Evolutionary conservation across 1,140 invertebrate species (phyloP), one percentile per base, ranked within the genome.

Genomic region (Drosophila sproati): DNA sequence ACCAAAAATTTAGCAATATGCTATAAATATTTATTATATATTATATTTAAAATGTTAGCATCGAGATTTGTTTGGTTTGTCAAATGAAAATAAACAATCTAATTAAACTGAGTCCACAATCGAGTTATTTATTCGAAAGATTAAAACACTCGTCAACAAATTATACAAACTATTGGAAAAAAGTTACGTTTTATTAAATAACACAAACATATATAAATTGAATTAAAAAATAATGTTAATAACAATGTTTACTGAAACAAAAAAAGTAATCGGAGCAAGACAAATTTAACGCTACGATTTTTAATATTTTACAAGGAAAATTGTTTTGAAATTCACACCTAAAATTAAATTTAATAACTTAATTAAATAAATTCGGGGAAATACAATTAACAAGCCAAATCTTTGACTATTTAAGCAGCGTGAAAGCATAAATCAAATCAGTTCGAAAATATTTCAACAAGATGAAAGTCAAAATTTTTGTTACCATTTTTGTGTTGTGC

Each of bases 291-390:
- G 57, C 68, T 35, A 64, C 45, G 10, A 59, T 43, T 43, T 48
- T 47, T 29, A 8, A 20, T 8, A 35, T 50, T 48, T 57, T 5
- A 39, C 20, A 54, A 31, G 48, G 39, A 7, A 73, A 66, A 73
- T 57, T 70, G 56, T 28, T 32, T 20, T 34, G 6, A 8, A 62
- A 43, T 34, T 43, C 51, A 43, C 60, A 56, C 47, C 31, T 43
- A 31, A 45, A 60, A 41, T 43, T 66, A 77, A 78, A 77, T 63
- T 54, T 75, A 85, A 89, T 70, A 73, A 89, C 74, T 81, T 81
- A 75, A 89, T 83, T 56, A 50, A 28, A 47, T 32, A 34, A 61
- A 37, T 51, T 32, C 4, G 5, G 8, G 29, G n/a, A 35, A 7
- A 4, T 12, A 20, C 39, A 59, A 66, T 20, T 45, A 20, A 2